phyloP scores from a whole-genome alignment of 2,113 vertebrate species.

The Peromyscus leucopus region DNA sequence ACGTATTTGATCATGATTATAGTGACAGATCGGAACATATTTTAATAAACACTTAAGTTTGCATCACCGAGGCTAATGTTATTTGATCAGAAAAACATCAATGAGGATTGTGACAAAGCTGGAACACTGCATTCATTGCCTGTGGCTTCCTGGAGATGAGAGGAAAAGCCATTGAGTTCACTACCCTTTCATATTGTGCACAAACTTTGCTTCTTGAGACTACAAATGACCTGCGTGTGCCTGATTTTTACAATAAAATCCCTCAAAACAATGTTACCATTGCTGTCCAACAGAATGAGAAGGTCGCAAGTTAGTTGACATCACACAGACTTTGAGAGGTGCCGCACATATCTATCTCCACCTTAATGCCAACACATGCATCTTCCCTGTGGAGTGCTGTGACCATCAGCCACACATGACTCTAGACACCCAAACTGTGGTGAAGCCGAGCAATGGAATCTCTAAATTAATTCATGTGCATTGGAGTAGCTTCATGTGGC shows the following conservation, averaged over 20 bases:
- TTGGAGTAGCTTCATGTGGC: slow-evolving; percentile 35
- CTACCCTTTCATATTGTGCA: background rate
- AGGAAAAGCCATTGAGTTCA: background rate
- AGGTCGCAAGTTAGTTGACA: background rate
- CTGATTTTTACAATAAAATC: background rate
- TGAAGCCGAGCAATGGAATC: background rate
- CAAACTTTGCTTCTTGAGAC: background rate
- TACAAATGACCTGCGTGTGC: background rate
- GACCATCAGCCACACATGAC: background rate
- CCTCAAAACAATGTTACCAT: background rate
- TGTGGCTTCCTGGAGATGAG: background rate
- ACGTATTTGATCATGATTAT: slow-evolving; percentile 32
- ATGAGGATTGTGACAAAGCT: background rate
- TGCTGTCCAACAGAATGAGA: background rate
- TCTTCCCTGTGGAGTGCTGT: background rate
- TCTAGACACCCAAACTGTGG: background rate
- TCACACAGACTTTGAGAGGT: background rate
- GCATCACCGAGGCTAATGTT: background rate
- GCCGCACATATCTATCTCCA: background rate
- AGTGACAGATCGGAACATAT: slow-evolving; percentile 8
- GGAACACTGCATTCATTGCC: background rate
- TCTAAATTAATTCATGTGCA: slow-evolving; percentile 58
- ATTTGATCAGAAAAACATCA: background rate
- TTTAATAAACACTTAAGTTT: slow-evolving; percentile 35
- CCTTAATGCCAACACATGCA: background rate